Base-by-base conservation (phyloP, 2,113 vertebrate species). In the Poeciliopsis prolifica region DNA sequence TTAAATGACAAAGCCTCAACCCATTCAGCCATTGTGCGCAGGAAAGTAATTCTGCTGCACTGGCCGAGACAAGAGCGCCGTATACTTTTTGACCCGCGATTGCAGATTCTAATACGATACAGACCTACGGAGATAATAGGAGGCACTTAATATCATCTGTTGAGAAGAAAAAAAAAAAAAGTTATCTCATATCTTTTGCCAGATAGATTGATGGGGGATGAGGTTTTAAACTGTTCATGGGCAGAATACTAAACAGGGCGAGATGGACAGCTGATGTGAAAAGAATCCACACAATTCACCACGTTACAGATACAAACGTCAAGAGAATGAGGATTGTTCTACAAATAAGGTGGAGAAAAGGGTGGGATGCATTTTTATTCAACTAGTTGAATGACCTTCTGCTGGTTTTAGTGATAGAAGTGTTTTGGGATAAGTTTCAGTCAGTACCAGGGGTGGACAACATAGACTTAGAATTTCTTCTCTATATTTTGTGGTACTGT, bases 1-100 rank as follows among this genome's bases (percentile, higher is more conserved):
- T 99, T 99, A 99, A 99, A 99, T 98, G 97, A 99, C 98, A 99
- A 99, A 98, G 97, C 96, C 95, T 95, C 95, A 94, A 94, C 95
- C 97, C 96, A 98, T 98, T 98, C 97, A 97, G 95, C 93, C 96
- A 96, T 99, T 99, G 98, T 99, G 96, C 94, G 91, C 86, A 86
- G 95, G 96, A 98, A 98, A 98, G 98, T 99, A 98, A 98, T 99
- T 99, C 97, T 96, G 96, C 85, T 88, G 95, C 90, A 77, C 94
- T 95, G 96, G 96, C 95, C 89, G 94, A 96, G 96, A 97, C 97
- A 96, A 94, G 97, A 96, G 95, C 94, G 86, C 75, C 72, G 92
- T 91, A 94, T 96, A 97, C 97, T 97, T 94, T 90, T 95, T 97
- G 97, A 98, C 97, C 97, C 93, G 95, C 92, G 70, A 96, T 84